Evolutionary conservation across 2,113 vertebrate species (phyloP).

Genomic region (Scolopax mira): DNA sequence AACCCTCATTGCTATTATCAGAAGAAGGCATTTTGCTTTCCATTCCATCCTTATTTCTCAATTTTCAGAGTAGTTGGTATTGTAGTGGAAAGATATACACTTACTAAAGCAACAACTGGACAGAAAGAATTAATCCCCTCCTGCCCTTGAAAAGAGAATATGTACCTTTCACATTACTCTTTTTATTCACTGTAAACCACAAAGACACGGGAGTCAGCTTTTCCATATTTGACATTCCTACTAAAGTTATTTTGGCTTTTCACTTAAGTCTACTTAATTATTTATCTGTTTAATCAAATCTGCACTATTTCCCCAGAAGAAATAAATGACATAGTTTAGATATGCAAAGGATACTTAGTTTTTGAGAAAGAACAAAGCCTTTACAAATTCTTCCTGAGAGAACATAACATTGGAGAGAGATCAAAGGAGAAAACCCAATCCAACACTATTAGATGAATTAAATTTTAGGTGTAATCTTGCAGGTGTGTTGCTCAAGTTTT

Average conservation of each 20-base stretch:
- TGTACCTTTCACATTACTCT: neutral
- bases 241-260: neutral
- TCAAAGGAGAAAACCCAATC: constrained; percentile 40
- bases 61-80: neutral
- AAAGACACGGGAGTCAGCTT: neutral
- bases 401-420: constrained; percentile 32
- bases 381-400: neutral
- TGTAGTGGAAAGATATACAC: neutral
- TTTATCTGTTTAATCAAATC: constrained; percentile 34
- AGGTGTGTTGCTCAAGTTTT: neutral
- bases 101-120: neutral
- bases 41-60: neutral
- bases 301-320: constrained; percentile 7
- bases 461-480: constrained; percentile 13
- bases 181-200: neutral
- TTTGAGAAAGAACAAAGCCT: constrained; percentile 47
- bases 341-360: constrained; percentile 16
- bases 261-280: constrained; percentile 21
- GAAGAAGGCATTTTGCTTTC: neutral
- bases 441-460: constrained; percentile 13
- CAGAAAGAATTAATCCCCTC: neutral
- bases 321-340: constrained; percentile 13
- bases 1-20: neutral
- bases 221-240: neutral
- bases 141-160: neutral